phyloP scores from a whole-genome alignment of 2,113 vertebrate species.

The Okapia johnstoni region DNA sequence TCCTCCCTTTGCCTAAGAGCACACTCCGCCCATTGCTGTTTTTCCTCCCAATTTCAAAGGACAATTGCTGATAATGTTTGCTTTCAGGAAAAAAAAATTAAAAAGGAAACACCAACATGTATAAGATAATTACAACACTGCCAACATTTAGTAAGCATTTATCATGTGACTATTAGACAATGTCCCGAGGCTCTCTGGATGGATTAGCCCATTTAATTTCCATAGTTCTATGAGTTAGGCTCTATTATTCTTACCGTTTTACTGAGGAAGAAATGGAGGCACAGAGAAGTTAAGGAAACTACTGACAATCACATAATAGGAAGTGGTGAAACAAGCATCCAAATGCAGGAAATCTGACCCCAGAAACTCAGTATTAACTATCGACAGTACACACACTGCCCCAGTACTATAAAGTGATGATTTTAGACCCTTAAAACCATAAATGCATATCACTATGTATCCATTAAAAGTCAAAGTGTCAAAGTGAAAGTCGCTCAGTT shows the following conservation, averaged over 20 bases:
- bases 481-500: not conserved
- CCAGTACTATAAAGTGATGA: not conserved
- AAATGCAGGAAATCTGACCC: not conserved
- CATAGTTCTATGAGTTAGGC: not conserved
- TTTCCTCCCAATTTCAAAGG: not conserved
- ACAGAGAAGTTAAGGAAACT: not conserved
- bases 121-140: not conserved
- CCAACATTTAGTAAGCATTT: not conserved
- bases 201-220: not conserved
- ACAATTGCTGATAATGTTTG: not conserved
- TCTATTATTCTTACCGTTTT: not conserved
- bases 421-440: not conserved
- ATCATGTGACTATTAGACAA: not conserved
- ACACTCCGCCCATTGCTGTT: rapidly evolving
- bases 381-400: rapidly evolving
- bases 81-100: not conserved
- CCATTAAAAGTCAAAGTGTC: not conserved
- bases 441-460: not conserved
- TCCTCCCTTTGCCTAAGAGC: not conserved
- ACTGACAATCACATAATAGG: not conserved
- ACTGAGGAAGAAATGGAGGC: not conserved
- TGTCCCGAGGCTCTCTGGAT: not conserved
- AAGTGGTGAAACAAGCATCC: too few relatives aligned
- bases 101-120: not conserved
- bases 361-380: not conserved